Evolutionary conservation across 2,797 vertebrate genomes (phyloP).

Genomic region (Euphonia xanthogaster): DNA sequence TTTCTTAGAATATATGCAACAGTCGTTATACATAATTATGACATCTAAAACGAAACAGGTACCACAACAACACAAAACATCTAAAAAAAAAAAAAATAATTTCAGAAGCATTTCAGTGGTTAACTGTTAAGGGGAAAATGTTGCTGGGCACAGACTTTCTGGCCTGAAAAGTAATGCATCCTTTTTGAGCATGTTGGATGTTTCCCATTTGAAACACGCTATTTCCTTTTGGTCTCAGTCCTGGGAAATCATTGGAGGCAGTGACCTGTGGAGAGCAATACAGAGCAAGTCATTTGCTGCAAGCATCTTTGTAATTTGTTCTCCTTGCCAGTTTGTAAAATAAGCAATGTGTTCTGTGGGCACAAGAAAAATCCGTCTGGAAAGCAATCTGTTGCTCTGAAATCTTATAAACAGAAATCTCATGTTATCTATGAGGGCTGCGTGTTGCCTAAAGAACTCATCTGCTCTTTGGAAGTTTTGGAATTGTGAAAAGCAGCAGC

Average conservation of each 20-base stretch:
- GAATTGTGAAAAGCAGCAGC: background rate
- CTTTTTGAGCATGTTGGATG: background rate
- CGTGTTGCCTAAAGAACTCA: background rate
- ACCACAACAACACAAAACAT: background rate
- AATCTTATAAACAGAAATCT: background rate
- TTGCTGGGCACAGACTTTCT: background rate
- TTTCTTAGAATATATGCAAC: background rate
- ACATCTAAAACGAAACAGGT: background rate
- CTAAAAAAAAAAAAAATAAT: background rate
- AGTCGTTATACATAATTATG: background rate
- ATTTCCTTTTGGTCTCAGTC: background rate
- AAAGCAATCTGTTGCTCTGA: background rate
- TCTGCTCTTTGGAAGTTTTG: background rate
- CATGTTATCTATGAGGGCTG: background rate
- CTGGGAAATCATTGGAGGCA: background rate
- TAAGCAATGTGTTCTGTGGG: background rate
- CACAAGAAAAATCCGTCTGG: background rate
- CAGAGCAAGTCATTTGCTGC: background rate
- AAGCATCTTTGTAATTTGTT: constrained; percentile 15
- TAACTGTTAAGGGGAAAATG: background rate
- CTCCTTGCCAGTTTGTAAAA: background rate
- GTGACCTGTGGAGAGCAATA: background rate
- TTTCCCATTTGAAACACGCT: background rate
- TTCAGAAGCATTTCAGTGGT: background rate
- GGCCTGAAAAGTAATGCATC: background rate